These are phyloP conservation scores for Onthophagus sagittarius DNA, from an alignment of 2,888 invertebrate genomes.

Conservation along the genomic window DNA sequence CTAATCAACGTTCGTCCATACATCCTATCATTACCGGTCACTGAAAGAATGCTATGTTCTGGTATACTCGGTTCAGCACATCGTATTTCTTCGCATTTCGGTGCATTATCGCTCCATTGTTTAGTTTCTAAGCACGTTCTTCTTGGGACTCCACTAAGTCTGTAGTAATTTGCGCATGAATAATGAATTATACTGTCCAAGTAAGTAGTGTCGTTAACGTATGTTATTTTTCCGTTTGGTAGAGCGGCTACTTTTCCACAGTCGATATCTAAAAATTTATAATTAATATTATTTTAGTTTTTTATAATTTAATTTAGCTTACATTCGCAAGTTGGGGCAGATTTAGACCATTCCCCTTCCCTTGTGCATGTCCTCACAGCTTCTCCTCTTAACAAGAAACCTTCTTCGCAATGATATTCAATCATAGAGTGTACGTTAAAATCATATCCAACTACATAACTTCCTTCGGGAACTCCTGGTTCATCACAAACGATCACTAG, in stretches of 20 bases:
- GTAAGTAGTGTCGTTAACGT: constrained; percentile 74
- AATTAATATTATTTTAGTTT: neutral
- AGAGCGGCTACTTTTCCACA: constrained; percentile 81
- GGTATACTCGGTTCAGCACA: constrained; percentile 81
- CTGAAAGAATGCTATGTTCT: constrained; percentile 80
- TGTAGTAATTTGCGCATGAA: constrained; percentile 74
- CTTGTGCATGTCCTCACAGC: constrained; percentile 65
- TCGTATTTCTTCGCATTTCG: constrained; percentile 88
- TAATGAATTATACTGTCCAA: constrained; percentile 77
- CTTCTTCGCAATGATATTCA: constrained; percentile 83
- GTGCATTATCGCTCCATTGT: constrained; percentile 79
- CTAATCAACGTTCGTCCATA: constrained; percentile 79
- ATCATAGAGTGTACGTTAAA: constrained; percentile 85
- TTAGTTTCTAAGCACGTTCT: constrained; percentile 71
- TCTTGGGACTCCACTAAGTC: constrained; percentile 69
- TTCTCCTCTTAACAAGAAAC: constrained; percentile 74
- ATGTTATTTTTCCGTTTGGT: constrained; percentile 72
- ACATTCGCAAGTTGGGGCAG: constrained; percentile 82
- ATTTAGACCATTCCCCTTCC: constrained; percentile 75
- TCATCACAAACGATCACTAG: constrained; percentile 82
- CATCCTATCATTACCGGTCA: constrained; percentile 87
- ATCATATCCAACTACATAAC: constrained; percentile 85
- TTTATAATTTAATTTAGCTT: constrained; percentile 41
- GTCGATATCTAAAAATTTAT: constrained; percentile 66
- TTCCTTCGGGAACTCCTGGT: constrained; percentile 80